These are phyloP conservation scores for Penaeus chinensis DNA, from an alignment of 1,140 invertebrate species.

Conservation along the genomic window DNA sequence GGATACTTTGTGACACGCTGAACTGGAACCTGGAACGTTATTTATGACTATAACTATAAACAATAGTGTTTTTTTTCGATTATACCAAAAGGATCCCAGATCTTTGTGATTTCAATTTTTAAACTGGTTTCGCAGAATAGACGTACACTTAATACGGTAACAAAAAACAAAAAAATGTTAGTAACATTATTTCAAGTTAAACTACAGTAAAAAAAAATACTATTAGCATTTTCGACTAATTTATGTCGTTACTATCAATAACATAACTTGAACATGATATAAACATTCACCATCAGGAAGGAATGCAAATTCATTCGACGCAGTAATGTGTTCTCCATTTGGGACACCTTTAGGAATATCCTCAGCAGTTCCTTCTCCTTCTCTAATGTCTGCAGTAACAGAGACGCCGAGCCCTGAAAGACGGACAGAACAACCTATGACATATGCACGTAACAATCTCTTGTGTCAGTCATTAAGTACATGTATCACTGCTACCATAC, in stretches of 20 bases:
- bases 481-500: constrained; percentile 67
- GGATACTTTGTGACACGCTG: constrained; percentile 94
- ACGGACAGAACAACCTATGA: constrained; percentile 38
- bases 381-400: constrained; percentile 89
- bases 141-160: too few species aligned
- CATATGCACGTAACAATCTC: constrained; percentile 45
- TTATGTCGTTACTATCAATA: not conserved
- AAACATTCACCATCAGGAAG: constrained; percentile 87
- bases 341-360: constrained; percentile 94
- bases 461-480: not conserved
- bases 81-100: too few species aligned
- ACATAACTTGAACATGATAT: not conserved
- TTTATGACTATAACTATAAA: not conserved
- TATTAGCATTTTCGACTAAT: not conserved
- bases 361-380: constrained; percentile 94
- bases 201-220: not conserved
- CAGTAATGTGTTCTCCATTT: constrained; percentile 94
- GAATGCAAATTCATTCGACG: constrained; percentile 96
- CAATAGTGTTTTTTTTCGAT: too few species aligned
- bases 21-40: constrained; percentile 78
- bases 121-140: too few species aligned
- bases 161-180: too few species aligned
- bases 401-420: constrained; percentile 85
- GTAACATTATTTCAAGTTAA: too few species aligned
- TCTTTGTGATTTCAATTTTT: too few species aligned